Conservation (phyloP, 2,113 vertebrate genomes). For the Cricetomys ansorgei region DNA sequence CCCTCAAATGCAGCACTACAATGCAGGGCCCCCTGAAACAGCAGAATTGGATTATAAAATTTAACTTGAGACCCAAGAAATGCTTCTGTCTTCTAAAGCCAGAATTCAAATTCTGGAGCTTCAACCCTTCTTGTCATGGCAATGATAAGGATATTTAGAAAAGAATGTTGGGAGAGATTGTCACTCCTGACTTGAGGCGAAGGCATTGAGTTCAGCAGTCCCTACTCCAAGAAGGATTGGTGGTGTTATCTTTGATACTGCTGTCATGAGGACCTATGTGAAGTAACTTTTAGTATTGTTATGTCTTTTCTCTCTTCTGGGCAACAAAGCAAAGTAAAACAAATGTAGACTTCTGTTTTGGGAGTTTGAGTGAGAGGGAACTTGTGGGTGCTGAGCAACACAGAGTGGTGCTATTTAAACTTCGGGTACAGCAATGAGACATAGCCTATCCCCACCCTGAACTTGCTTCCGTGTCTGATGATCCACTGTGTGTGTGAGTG, state of each 20-base stretch:
- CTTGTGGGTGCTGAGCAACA: neutral
- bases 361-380: neutral
- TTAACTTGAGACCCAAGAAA: neutral
- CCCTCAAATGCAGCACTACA: neutral
- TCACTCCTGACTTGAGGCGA: neutral
- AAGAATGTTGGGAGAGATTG: neutral
- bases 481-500: neutral
- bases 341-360: neutral
- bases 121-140: neutral
- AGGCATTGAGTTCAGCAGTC: neutral
- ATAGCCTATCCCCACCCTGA: neutral
- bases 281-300: neutral
- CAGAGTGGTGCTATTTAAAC: no score
- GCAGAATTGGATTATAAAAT: neutral
- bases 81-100: slow-evolving; percentile 31
- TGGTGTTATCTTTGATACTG: neutral
- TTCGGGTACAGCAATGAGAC: neutral
- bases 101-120: neutral
- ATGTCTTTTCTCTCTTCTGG: neutral
- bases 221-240: neutral
- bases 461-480: neutral
- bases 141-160: neutral
- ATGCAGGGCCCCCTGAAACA: neutral
- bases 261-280: neutral
- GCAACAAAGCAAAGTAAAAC: slow-evolving; percentile 18